Conservation (phyloP, 2,888 invertebrate genomes). For the Vesta saturnalis region DNA sequence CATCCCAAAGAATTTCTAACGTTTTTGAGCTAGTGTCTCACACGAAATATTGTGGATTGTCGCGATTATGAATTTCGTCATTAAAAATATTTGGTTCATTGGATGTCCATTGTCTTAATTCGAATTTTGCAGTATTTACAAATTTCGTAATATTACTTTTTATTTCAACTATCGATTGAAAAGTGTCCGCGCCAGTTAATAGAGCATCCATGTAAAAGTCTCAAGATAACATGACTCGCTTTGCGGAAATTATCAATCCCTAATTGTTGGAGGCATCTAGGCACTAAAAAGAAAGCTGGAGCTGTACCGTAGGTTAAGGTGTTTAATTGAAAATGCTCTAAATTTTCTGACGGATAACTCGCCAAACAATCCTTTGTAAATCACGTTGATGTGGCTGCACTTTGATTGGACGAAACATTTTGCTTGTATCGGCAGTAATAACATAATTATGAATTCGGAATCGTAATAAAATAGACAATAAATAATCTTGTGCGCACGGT, state of each 20-base stretch:
- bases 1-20: too few relatives aligned
- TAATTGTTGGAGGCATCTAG: constrained; percentile 6
- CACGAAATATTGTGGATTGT: too few relatives aligned
- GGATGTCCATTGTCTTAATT: too few relatives aligned
- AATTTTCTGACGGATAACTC: neutral
- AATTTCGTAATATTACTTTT: too few relatives aligned
- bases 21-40: too few relatives aligned
- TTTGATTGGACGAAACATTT: constrained; percentile 50
- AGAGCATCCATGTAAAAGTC: constrained; percentile 11
- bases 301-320: constrained; percentile 11
- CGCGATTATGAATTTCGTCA: too few relatives aligned
- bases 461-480: neutral
- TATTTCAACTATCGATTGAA: too few relatives aligned
- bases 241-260: neutral
- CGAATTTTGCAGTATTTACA: too few relatives aligned
- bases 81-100: too few relatives aligned
- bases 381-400: constrained; percentile 22
- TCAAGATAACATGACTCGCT: neutral
- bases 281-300: neutral
- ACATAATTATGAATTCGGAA: constrained; percentile 28
- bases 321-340: neutral
- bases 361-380: constrained; percentile 5
- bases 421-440: constrained; percentile 47
- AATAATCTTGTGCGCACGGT: neutral
- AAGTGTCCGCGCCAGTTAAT: neutral